Conservation (phyloP, 2,888 invertebrate species). For the Leptopilina drosophilae region DNA sequence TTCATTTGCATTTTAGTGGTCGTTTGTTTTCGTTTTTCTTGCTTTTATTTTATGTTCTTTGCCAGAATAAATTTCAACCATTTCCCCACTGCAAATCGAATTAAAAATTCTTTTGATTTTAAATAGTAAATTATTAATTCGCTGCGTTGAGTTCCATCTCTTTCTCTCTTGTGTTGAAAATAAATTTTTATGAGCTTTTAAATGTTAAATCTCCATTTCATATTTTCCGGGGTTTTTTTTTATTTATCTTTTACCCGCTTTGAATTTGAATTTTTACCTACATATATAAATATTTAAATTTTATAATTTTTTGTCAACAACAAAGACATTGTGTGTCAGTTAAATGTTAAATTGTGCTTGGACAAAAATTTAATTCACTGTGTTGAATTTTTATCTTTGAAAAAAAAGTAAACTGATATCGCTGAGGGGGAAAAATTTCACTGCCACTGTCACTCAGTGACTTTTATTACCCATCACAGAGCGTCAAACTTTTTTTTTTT, state of each 20-base stretch:
- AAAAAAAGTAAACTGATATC: slow-evolving; percentile 6
- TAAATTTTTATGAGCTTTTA: no score
- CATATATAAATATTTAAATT: not conserved
- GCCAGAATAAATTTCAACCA: slow-evolving; percentile 53
- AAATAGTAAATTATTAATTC: no score
- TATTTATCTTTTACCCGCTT: no score
- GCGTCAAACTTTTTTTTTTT: not conserved
- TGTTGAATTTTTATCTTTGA: slow-evolving; percentile 1
- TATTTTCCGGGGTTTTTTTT: no score
- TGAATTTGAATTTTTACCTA: no score
- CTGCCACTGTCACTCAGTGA: slow-evolving; percentile 8
- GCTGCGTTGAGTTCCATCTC: no score
- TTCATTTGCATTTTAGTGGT: slow-evolving; percentile 53
- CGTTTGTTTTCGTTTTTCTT: slow-evolving; percentile 10
- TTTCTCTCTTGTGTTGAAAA: no score
- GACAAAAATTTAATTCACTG: not conserved
- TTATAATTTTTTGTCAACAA: not conserved
- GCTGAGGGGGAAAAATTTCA: slow-evolving; percentile 6
- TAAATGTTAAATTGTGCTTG: not conserved
- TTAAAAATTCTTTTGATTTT: no score
- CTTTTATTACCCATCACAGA: slow-evolving; percentile 15
- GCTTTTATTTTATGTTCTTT: slow-evolving; percentile 33
- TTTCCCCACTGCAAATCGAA: slow-evolving; percentile 13
- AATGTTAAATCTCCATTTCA: slow-evolving; percentile 42
- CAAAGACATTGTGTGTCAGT: not conserved